Evolutionary conservation across 2,113 vertebrate species (phyloP).

Genomic region (Oncorhynchus masou): DNA sequence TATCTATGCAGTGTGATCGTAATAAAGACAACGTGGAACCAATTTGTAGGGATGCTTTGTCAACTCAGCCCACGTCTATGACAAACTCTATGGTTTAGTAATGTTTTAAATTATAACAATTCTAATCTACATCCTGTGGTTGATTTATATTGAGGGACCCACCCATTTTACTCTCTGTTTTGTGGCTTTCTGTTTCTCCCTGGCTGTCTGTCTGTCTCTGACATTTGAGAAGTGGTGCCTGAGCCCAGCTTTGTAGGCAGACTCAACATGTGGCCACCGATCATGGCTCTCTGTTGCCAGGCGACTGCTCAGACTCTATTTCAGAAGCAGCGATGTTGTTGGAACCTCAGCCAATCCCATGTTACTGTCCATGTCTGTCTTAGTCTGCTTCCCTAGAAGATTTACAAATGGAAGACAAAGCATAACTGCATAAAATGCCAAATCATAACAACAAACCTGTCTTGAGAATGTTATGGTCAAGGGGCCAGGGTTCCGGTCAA

Average conservation of each 20-base stretch:
- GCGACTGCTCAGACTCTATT: slow-evolving; percentile 61
- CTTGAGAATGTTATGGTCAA: too few species aligned
- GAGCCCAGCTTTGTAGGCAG: slow-evolving; percentile 35
- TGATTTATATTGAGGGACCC: not conserved
- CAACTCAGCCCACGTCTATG: too few species aligned
- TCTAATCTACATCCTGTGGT: not conserved
- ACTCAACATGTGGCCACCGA: slow-evolving; percentile 41
- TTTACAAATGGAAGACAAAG: not conserved
- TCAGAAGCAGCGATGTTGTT: slow-evolving; percentile 23
- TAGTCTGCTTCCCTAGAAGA: not conserved
- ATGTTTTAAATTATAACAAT: too few species aligned
- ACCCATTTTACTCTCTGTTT: slow-evolving; percentile 3
- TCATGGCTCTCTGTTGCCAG: slow-evolving; percentile 63
- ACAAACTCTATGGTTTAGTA: not conserved
- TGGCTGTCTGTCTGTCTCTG: slow-evolving; percentile 19
- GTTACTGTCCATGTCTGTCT: not conserved
- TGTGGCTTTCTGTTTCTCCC: not conserved
- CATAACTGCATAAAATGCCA: not conserved
- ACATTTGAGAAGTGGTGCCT: slow-evolving; percentile 54
- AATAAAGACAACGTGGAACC: too few species aligned
- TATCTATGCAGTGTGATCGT: too few species aligned
- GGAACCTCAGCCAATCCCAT: not conserved
- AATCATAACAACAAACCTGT: too few species aligned
- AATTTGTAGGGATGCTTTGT: too few species aligned
- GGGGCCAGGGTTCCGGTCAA: too few species aligned